Conservation (phyloP, 2,113 vertebrate species). For the Phodopus roborovskii region DNA sequence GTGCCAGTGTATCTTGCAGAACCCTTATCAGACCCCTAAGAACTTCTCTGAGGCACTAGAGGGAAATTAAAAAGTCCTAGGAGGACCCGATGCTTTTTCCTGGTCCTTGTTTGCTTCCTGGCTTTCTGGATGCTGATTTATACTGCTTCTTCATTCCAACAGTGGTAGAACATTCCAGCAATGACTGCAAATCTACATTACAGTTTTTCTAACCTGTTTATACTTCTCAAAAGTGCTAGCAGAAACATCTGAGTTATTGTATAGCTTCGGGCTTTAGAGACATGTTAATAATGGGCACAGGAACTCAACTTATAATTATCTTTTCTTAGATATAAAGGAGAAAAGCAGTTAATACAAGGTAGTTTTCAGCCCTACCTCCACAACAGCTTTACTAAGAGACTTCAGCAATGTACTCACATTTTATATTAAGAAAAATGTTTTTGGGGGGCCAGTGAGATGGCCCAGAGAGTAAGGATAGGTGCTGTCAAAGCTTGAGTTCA, state of each 20-base stretch:
- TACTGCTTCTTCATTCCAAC: background rate
- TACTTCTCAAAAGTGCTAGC: background rate
- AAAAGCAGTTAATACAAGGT: constrained; percentile 23
- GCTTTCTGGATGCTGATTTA: background rate
- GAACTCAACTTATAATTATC: background rate
- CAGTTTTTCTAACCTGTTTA: background rate
- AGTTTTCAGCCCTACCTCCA: background rate
- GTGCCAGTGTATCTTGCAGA: background rate
- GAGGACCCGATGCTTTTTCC: background rate
- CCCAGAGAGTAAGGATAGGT: background rate
- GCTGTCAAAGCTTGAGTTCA: background rate
- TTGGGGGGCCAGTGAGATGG: background rate
- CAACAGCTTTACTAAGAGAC: background rate
- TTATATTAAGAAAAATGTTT: background rate
- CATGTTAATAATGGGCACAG: background rate
- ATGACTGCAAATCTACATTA: background rate
- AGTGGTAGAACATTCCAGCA: background rate
- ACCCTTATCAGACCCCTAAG: background rate
- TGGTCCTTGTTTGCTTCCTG: constrained; percentile 2
- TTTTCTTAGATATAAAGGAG: constrained; percentile 42
- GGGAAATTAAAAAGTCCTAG: background rate
- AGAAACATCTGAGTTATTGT: constrained; percentile 20
- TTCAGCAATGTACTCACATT: constrained; percentile 15
- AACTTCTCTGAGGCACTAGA: background rate
- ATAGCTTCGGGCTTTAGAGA: background rate